phyloP scores from a whole-genome alignment of 2,888 invertebrate genomes.

The Drosophila borealis region DNA sequence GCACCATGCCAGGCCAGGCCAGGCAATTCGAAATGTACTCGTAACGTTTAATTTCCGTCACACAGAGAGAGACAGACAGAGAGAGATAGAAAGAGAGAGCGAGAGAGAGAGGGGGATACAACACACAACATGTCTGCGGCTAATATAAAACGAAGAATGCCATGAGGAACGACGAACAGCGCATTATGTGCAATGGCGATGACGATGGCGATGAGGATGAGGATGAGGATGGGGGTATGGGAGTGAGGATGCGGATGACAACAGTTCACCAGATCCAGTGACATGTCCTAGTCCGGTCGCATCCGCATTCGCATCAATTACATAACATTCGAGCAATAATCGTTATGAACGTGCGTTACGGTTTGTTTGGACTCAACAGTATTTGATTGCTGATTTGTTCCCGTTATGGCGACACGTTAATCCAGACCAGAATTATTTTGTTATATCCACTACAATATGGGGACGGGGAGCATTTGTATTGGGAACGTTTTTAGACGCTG shows the following conservation, averaged over 20 bases:
- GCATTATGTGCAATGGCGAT: constrained; percentile 41
- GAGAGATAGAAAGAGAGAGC: not conserved
- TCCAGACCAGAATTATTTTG: constrained; percentile 2
- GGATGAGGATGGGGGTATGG: constrained; percentile 16
- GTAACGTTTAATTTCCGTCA: constrained; percentile 80
- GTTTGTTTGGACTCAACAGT: constrained; percentile 69
- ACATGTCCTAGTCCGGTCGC: constrained; percentile 8
- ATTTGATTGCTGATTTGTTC: constrained; percentile 69
- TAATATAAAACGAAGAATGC: constrained; percentile 77
- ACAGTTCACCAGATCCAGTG: constrained; percentile 23
- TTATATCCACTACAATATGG: not conserved
- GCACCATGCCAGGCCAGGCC: constrained; percentile 43
- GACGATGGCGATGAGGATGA: constrained; percentile 30
- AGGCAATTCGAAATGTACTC: constrained; percentile 67
- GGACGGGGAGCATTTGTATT: not conserved
- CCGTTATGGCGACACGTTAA: constrained; percentile 19
- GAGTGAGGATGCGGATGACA: constrained; percentile 26
- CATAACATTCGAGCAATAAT: constrained; percentile 60
- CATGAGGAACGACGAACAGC: constrained; percentile 59
- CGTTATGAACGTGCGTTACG: constrained; percentile 67
- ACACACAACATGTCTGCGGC: constrained; percentile 74
- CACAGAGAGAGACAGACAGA: constrained; percentile 1
- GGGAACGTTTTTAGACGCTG: not conserved
- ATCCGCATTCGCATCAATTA: constrained; percentile 25
- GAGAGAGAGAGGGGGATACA: constrained; percentile 4